Evolutionary conservation across 1,140 invertebrate species (phyloP).

Genomic region (Drosophila navojoa): DNA sequence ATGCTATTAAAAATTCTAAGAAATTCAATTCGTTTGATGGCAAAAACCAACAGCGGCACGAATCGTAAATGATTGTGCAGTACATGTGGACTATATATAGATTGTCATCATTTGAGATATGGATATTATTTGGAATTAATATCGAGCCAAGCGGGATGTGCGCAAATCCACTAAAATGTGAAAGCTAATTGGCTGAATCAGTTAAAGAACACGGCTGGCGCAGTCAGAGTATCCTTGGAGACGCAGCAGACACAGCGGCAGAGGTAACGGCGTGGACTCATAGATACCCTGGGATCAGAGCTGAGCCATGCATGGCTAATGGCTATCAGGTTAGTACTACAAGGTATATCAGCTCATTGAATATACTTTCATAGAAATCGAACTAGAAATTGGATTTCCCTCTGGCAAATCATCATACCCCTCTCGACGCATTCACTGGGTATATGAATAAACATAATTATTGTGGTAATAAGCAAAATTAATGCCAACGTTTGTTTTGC

Average conservation of each 20-base stretch:
- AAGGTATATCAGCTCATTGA: too few relatives aligned
- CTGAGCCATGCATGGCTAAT: too few relatives aligned
- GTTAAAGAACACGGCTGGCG: conserved; percentile 24
- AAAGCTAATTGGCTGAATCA: conserved; percentile 49
- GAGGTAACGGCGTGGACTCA: not conserved
- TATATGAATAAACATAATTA: conserved; percentile 27
- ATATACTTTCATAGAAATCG: too few relatives aligned
- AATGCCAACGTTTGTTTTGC: conserved; percentile 24
- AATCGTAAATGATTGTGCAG: too few relatives aligned
- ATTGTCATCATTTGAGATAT: not conserved
- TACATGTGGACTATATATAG: too few relatives aligned
- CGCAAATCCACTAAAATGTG: conserved; percentile 11
- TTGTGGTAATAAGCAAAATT: conserved; percentile 31
- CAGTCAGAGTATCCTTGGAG: not conserved
- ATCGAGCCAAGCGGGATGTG: not conserved
- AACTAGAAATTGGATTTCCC: too few relatives aligned
- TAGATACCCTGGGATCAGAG: too few relatives aligned
- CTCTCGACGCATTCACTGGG: not conserved
- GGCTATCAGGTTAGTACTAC: too few relatives aligned
- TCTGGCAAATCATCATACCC: not conserved
- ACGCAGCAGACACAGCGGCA: not conserved
- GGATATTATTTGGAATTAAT: not conserved
- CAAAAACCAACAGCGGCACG: too few relatives aligned
- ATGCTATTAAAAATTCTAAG: too few relatives aligned
- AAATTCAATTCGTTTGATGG: too few relatives aligned